These are phyloP conservation scores for Brenthis daphne DNA, from an alignment of 2,888 invertebrate species.

Conservation along the genomic window DNA sequence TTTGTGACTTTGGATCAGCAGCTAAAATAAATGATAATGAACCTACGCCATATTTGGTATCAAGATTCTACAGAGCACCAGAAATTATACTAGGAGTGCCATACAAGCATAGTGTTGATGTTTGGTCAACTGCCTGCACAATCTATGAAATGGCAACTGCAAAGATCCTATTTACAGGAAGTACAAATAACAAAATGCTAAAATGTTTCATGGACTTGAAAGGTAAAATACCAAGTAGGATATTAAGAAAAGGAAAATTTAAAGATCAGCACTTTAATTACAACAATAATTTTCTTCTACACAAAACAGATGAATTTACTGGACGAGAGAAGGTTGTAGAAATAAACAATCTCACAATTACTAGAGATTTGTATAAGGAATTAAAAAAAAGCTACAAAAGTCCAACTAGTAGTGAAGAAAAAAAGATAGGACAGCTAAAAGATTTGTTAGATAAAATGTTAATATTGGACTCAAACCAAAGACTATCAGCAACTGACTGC, in stretches of 20 bases:
- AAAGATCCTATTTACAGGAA: constrained; percentile 97
- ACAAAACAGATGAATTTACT: constrained; percentile 98
- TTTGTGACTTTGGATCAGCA: constrained; percentile 99
- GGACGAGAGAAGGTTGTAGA: constrained; percentile 97
- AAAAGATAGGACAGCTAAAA: constrained; percentile 94
- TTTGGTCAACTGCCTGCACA: constrained; percentile 99
- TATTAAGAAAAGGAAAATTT: constrained; percentile 96
- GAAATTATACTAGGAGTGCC: constrained; percentile 98
- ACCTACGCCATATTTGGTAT: constrained; percentile 98
- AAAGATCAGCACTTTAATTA: constrained; percentile 98
- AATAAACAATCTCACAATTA: constrained; percentile 91
- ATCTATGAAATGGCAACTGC: constrained; percentile 99
- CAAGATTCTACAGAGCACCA: constrained; percentile 98
- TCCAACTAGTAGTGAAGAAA: constrained; percentile 90
- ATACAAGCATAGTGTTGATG: constrained; percentile 97
- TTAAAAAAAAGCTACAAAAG: constrained; percentile 90
- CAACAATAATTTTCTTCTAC: constrained; percentile 97
- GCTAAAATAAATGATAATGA: constrained; percentile 96
- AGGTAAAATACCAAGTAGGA: constrained; percentile 97
- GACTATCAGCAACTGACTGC: constrained; percentile 93
- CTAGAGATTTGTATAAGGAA: constrained; percentile 93
- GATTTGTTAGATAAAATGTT: constrained; percentile 96
- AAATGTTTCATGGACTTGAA: constrained; percentile 99
- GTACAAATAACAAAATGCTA: constrained; percentile 99
- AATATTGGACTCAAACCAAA: constrained; percentile 93